These are phyloP conservation scores for Cynopterus sphinx DNA, from an alignment of 2,797 vertebrate genomes.

Conservation along the genomic window DNA sequence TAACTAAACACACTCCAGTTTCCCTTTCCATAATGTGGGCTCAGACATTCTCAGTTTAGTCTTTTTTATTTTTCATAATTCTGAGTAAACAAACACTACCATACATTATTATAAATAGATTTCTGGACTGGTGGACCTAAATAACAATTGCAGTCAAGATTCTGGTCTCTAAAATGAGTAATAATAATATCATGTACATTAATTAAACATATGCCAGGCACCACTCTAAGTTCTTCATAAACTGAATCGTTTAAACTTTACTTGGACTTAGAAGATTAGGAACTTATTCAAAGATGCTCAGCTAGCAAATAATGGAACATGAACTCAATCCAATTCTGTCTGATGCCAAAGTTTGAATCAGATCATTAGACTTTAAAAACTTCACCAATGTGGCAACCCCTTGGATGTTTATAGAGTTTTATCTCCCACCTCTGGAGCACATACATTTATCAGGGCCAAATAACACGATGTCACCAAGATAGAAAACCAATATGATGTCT, in stretches of 20 bases:
- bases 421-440: not conserved
- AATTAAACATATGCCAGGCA: conserved; percentile 41
- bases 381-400: not conserved
- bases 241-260: conserved; percentile 49
- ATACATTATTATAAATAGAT: conserved; percentile 63
- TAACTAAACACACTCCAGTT: conserved; percentile 41
- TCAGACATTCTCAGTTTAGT: conserved; percentile 16
- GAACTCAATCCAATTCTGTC: not conserved
- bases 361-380: not conserved
- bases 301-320: not conserved
- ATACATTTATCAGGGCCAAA: not conserved
- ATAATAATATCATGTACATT: conserved; percentile 27
- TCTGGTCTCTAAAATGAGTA: conserved; percentile 36
- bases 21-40: not conserved
- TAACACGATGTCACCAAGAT: not conserved
- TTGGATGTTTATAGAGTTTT: not conserved
- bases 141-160: conserved; percentile 51
- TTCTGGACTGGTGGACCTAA: conserved; percentile 45
- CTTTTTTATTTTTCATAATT: conserved; percentile 43
- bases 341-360: not conserved
- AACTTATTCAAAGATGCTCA: conserved; percentile 27
- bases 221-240: conserved; percentile 63
- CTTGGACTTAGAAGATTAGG: conserved; percentile 41
- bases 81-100: conserved; percentile 25
- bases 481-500: not conserved